Conservation (phyloP, 2,797 vertebrate genomes). For the Chromis chromis region DNA sequence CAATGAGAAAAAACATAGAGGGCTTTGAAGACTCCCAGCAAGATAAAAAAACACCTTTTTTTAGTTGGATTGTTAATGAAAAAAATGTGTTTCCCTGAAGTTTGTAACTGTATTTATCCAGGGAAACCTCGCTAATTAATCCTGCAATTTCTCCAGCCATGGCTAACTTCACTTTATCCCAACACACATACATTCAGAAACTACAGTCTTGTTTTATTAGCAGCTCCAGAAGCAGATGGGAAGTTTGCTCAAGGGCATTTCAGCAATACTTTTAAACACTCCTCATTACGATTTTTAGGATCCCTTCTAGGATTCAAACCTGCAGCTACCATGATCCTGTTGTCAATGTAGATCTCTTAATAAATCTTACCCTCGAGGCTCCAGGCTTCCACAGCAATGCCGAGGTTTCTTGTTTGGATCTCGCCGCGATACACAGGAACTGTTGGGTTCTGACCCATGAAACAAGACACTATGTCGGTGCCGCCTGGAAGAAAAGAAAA, state of each 20-base stretch:
- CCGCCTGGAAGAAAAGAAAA: conserved; percentile 85
- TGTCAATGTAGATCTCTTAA: background rate
- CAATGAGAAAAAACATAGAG: conserved; percentile 58
- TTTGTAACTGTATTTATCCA: conserved; percentile 30
- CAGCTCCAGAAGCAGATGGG: conserved; percentile 25
- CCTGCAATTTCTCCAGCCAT: background rate
- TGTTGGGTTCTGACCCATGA: conserved; percentile 94
- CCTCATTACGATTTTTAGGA: background rate
- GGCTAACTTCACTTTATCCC: background rate
- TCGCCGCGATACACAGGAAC: conserved; percentile 94
- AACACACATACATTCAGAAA: background rate
- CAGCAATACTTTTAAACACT: background rate
- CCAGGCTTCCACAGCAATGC: conserved; percentile 95
- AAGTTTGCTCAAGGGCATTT: conserved; percentile 21
- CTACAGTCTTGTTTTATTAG: no score
- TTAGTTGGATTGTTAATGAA: conserved; percentile 14
- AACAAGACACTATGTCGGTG: conserved; percentile 97
- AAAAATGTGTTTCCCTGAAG: conserved; percentile 8
- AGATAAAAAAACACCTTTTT: conserved; percentile 21
- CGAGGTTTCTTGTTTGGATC: conserved; percentile 95
- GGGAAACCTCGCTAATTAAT: conserved; percentile 19
- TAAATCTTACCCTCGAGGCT: conserved; percentile 86
- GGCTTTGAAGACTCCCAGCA: conserved; percentile 50
- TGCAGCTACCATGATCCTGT: background rate
- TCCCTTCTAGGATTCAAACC: conserved; percentile 2